A percentile compares a stretch with the other conserved stretches of the same genome.
These are phyloP conservation scores for Chironomus striatipennis DNA, from an alignment of 1,140 invertebrate species.

Conservation along the genomic window DNA sequence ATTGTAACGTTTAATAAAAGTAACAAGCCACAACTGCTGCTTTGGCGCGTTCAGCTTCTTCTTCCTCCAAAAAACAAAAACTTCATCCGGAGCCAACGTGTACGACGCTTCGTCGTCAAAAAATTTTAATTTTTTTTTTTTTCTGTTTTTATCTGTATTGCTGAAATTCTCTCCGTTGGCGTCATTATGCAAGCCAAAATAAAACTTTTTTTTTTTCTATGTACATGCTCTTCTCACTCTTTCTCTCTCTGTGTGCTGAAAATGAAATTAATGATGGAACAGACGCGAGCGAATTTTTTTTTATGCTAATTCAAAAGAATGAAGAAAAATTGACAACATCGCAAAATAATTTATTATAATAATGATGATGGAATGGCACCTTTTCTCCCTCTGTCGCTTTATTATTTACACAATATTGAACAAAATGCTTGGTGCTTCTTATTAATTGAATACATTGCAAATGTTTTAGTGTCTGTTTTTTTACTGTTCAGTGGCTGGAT, in stretches of 20 bases:
- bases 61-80: background rate
- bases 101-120: background rate
- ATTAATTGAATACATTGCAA: background rate
- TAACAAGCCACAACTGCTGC: background rate
- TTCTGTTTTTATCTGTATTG: background rate
- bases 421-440: background rate
- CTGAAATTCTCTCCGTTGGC: background rate
- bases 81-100: background rate
- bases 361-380: background rate
- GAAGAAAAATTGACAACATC: background rate
- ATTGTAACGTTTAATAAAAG: background rate
- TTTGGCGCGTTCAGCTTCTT: background rate
- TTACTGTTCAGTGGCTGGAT: too few relatives aligned
- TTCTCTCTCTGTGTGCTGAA: background rate
- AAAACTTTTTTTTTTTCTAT: background rate
- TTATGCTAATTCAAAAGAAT: background rate
- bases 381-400: background rate
- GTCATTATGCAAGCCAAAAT: background rate
- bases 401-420: background rate
- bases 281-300: background rate
- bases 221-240: too few relatives aligned
- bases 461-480: too few relatives aligned
- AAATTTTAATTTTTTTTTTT: background rate
- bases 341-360: too few relatives aligned
- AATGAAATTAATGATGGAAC: slow-evolving; percentile 9